Evolutionary conservation across 2,888 invertebrate species (phyloP).

Genomic region (Drosophila subsilvestris): DNA sequence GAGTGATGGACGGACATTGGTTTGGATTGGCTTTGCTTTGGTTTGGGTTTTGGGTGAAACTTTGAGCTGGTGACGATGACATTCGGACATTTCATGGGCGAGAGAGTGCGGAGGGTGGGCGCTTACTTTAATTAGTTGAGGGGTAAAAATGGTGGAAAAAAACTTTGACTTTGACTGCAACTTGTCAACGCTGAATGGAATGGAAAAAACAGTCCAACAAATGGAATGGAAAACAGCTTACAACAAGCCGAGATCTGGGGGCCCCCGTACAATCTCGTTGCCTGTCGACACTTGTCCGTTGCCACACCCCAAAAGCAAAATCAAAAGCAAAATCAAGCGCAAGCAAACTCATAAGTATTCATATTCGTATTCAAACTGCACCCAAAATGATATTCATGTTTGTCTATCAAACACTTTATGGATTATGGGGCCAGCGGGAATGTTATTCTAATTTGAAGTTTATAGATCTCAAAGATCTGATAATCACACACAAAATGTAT

Average conservation of each 20-base stretch:
- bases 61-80: conserved; percentile 44
- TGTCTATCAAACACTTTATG: conserved; percentile 20
- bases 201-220: conserved; percentile 18
- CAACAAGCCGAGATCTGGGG: not conserved
- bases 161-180: conserved; percentile 3
- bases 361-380: conserved; percentile 34
- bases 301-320: conserved; percentile 36
- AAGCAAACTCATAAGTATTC: conserved; percentile 7
- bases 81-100: conserved; percentile 33
- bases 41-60: conserved; percentile 29
- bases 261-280: too few species aligned
- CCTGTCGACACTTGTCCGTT: conserved; percentile 47
- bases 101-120: too few species aligned
- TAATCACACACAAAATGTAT: too few species aligned
- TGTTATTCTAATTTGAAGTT: conserved; percentile 39
- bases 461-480: conserved; percentile 23
- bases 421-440: conserved; percentile 4
- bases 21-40: conserved; percentile 13
- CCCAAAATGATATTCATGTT: conserved; percentile 25
- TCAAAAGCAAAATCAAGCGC: not conserved
- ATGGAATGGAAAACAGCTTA: conserved; percentile 18
- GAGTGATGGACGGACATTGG: conserved; percentile 8
- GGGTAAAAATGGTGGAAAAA: conserved; percentile 5
- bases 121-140: conserved; percentile 44
- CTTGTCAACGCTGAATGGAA: conserved; percentile 18